Base-by-base conservation (phyloP, 2,113 vertebrate species). In the Sminthopsis crassicaudata region DNA sequence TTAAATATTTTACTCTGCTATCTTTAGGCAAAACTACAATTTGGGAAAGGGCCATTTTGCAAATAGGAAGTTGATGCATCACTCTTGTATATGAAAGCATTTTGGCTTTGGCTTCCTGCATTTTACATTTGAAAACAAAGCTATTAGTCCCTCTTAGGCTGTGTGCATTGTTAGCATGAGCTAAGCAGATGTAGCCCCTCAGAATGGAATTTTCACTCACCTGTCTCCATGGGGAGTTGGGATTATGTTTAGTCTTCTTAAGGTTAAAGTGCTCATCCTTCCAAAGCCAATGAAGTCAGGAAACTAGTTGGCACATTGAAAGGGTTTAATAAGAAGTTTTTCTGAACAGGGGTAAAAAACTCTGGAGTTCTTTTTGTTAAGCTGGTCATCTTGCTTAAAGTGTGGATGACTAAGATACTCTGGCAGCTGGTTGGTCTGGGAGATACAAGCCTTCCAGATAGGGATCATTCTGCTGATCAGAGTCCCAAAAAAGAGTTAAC, bases 51-150 rank as follows among this genome's bases (percentile, higher is more conserved):
- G 92, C 48, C 8, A 52, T 91, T 90, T 93, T 95, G 53, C 53
- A 60, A 84, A 90, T 76, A 53, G 90, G 53, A 95, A 91, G 92
- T 51, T 23, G 23, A 92, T 94, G 53, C 51, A 91, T 54, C 53
- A 84, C 19, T 95, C 90, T 91, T 93, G 52, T 89, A 94, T 22
- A 50, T 93, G 53, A 90, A 93, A 46, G 53, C 84, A 94, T 95
- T 95, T 67, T 95, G 51, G 57, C 11, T 57, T 53, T 93, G 94
- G 42, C 51, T 96, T 89, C 52, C 25, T 95, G 16, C 51, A n/a
- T 36, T 96, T 46, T 11, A 94, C 36, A 93, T 96, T 94, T 97
- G 55, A 60, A 94, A 90, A 53, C 67, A 84, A 93, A 60, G 25
- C 94, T 92, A 92, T 52, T 90, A 84, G 76, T 67, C 67, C 67